A percentile compares a stretch with the other conserved stretches of the same genome.
Conservation (phyloP, 2,888 invertebrate genomes). For the Conops quadrifasciatus region DNA sequence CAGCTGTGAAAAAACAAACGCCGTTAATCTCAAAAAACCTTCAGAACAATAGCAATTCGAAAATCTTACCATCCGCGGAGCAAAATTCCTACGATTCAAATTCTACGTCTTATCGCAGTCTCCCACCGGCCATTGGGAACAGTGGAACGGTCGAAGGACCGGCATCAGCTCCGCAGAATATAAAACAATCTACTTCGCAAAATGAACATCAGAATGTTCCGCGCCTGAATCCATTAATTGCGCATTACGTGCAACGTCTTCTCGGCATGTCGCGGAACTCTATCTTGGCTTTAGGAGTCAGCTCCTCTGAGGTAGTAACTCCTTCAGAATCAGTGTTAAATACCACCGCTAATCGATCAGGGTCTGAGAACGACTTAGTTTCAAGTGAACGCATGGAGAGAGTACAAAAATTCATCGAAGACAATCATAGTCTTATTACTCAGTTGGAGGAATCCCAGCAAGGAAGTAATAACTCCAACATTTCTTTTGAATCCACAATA, state of each 20-base stretch:
- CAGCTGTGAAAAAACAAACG: slow-evolving; percentile 7
- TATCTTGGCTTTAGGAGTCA: slow-evolving; percentile 66
- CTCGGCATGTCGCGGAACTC: slow-evolving; percentile 67
- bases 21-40: background rate
- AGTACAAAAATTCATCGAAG: slow-evolving; percentile 58
- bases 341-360: slow-evolving; percentile 59
- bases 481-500: slow-evolving; percentile 48
- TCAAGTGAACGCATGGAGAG: slow-evolving; percentile 51
- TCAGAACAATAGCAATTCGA: background rate
- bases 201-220: background rate
- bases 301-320: slow-evolving; percentile 66
- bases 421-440: slow-evolving; percentile 60
- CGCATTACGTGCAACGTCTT: slow-evolving; percentile 66
- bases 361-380: slow-evolving; percentile 40
- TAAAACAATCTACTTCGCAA: background rate
- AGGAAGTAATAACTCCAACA: slow-evolving; percentile 37
- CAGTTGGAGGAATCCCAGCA: slow-evolving; percentile 59
- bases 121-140: slow-evolving; percentile 47
- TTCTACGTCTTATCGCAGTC: slow-evolving; percentile 58
- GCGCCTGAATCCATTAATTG: slow-evolving; percentile 60
- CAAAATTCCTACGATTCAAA: slow-evolving; percentile 55
- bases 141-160: slow-evolving; percentile 25
- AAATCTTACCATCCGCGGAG: background rate
- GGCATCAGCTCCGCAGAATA: background rate
- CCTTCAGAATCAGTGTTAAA: slow-evolving; percentile 67